A percentile compares a stretch with the other conserved stretches of the same genome.
phyloP scores from a whole-genome alignment of 1,140 invertebrate genomes.

The Musca domestica region DNA sequence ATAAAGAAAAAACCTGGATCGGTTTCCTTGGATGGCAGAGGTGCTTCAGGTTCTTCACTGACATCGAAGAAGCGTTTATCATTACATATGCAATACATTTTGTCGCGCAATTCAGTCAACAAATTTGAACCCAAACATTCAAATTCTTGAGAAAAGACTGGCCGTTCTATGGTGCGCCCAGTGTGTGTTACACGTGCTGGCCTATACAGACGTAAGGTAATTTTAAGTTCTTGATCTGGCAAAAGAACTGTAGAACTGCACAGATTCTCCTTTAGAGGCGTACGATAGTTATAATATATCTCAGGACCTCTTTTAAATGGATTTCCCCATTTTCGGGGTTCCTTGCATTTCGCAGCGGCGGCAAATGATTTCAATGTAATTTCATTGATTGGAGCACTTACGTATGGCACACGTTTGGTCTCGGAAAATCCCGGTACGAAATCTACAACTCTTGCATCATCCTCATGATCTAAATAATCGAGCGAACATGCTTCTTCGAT shows the following conservation, averaged over 20 bases:
- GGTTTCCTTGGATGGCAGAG: conserved; percentile 54
- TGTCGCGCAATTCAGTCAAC: conserved; percentile 65
- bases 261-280: background rate
- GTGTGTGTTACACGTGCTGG: conserved; percentile 45
- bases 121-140: conserved; percentile 63
- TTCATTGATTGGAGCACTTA: background rate
- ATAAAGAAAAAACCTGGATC: conserved; percentile 74
- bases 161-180: conserved; percentile 43
- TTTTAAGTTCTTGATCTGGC: conserved; percentile 43
- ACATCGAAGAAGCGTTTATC: conserved; percentile 61
- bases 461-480: conserved; percentile 7
- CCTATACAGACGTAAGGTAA: conserved; percentile 55
- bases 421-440: conserved; percentile 22
- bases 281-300: conserved; percentile 1
- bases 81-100: conserved; percentile 68
- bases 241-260: background rate
- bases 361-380: conserved; percentile 21
- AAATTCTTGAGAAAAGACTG: conserved; percentile 60
- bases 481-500: conserved; percentile 12
- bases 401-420: background rate
- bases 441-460: conserved; percentile 13
- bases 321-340: background rate
- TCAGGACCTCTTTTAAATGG: conserved; percentile 24
- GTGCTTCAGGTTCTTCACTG: conserved; percentile 59
- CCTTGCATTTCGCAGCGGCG: conserved; percentile 6